Evolutionary conservation across 2,113 vertebrate genomes (phyloP).

Genomic region (Podiceps cristatus): DNA sequence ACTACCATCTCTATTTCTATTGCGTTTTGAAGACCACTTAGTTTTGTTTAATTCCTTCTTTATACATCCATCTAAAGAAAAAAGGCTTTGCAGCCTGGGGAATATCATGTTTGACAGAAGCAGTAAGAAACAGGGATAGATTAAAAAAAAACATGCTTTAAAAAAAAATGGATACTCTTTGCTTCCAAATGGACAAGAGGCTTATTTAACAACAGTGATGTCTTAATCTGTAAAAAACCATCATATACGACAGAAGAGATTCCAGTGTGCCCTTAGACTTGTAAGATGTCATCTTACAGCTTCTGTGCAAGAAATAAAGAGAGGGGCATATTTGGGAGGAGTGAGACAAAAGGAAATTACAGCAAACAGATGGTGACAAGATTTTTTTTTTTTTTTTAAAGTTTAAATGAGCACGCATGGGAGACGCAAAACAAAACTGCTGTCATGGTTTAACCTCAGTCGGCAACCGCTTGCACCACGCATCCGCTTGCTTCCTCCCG

Average conservation of each 20-base stretch:
- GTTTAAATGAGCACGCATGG: not conserved
- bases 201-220: not conserved
- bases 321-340: not conserved
- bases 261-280: not conserved
- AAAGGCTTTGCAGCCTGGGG: not conserved
- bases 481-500: no score
- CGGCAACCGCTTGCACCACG: no score
- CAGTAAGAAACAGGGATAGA: not conserved
- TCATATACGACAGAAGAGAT: not conserved
- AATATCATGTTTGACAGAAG: not conserved
- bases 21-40: not conserved
- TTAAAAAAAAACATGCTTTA: not conserved
- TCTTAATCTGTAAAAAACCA: not conserved
- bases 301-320: not conserved
- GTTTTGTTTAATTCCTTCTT: not conserved
- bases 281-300: not conserved
- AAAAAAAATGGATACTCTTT: not conserved
- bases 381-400: not conserved
- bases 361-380: not conserved
- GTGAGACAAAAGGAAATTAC: not conserved
- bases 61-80: not conserved
- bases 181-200: not conserved
- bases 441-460: no score
- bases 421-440: not conserved
- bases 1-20: not conserved